These are phyloP conservation scores for Gnatocerus cornutus DNA, from an alignment of 2,888 invertebrate species.

Conservation along the genomic window DNA sequence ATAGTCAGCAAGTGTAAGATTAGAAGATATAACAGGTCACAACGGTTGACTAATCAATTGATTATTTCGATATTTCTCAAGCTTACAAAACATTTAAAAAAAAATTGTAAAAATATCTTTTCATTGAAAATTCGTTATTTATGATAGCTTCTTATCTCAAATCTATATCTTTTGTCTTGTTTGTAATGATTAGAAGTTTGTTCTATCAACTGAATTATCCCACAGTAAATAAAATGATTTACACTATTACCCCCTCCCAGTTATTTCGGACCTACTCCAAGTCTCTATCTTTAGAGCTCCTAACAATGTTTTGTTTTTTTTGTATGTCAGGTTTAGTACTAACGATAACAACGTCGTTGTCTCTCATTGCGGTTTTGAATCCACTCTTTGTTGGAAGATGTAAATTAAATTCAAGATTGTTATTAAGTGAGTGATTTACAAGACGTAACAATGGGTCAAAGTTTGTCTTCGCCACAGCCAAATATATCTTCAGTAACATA, in stretches of 20 bases:
- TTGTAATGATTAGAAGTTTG: too few species aligned
- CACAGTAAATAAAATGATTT: slow-evolving; percentile 17
- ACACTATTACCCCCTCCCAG: slow-evolving; percentile 21
- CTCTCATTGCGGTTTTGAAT: neutral
- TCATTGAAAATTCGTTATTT: too few species aligned
- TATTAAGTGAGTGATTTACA: slow-evolving; percentile 6
- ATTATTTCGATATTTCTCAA: too few species aligned
- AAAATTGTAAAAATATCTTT: too few species aligned
- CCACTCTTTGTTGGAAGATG: slow-evolving; percentile 2
- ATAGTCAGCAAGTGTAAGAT: too few species aligned
- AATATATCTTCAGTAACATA: slow-evolving; percentile 48
- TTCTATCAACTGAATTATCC: too few species aligned
- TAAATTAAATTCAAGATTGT: neutral
- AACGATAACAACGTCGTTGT: slow-evolving; percentile 20
- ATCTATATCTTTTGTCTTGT: too few species aligned
- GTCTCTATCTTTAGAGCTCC: slow-evolving; percentile 42
- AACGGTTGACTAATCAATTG: too few species aligned
- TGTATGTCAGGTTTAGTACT: slow-evolving; percentile 18
- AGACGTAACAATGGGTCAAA: slow-evolving; percentile 54
- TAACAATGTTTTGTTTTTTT: slow-evolving; percentile 44
- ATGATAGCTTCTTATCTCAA: too few species aligned
- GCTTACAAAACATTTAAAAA: too few species aligned
- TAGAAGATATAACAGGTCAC: too few species aligned
- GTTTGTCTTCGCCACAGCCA: slow-evolving; percentile 50
- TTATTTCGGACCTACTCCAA: slow-evolving; percentile 46